These are phyloP conservation scores for Drosophila ustulata DNA, from an alignment of 2,888 invertebrate genomes.

Conservation along the genomic window DNA sequence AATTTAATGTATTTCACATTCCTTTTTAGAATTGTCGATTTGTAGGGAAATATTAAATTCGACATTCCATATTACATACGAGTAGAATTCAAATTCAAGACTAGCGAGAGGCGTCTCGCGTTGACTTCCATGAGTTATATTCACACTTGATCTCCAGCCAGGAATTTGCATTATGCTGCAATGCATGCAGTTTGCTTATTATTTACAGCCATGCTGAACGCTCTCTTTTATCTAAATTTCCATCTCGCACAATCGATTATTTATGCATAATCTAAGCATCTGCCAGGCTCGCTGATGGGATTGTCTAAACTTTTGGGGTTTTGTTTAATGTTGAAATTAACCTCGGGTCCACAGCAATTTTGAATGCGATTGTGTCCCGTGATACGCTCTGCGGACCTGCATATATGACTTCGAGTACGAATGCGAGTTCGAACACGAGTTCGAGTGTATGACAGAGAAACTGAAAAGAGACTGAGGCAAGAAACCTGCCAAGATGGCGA, in stretches of 20 bases:
- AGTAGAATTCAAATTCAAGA: too few species aligned
- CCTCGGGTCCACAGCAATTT: constrained; percentile 58
- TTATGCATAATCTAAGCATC: constrained; percentile 33
- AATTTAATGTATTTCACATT: too few species aligned
- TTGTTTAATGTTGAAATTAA: constrained; percentile 76
- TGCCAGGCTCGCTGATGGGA: constrained; percentile 45
- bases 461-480: constrained; percentile 66
- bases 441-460: constrained; percentile 55
- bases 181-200: background rate
- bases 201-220: background rate
- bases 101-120: background rate
- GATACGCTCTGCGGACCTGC: constrained; percentile 58
- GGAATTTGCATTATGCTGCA: background rate
- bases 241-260: constrained; percentile 34
- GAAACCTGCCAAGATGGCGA: constrained; percentile 71
- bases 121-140: background rate
- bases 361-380: constrained; percentile 47
- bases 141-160: background rate
- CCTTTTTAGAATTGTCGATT: too few species aligned
- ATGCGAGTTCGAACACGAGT: background rate
- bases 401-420: constrained; percentile 24
- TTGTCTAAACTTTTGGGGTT: constrained; percentile 55
- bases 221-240: constrained; percentile 1
- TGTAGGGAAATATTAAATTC: too few species aligned
- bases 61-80: too few species aligned